Conservation (phyloP, 1,140 invertebrate genomes). For the Aleiodes sp. region DNA sequence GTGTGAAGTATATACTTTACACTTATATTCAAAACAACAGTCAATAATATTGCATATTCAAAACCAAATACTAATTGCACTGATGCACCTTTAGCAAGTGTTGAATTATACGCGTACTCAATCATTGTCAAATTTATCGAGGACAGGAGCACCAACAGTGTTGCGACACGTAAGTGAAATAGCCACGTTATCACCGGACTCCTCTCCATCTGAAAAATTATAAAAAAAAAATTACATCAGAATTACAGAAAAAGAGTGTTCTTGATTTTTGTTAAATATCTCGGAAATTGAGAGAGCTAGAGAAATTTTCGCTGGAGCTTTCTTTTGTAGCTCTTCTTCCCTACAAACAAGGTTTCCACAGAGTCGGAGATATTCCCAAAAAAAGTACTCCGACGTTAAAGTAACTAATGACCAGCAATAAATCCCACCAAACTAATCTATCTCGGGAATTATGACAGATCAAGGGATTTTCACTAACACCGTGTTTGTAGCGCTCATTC, state of each 20-base stretch:
- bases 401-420: too few species aligned
- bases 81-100: conserved; percentile 93
- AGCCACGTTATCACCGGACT: conserved; percentile 96
- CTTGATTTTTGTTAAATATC: too few species aligned
- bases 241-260: neutral
- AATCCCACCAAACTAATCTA: too few species aligned
- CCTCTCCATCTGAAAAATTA: conserved; percentile 91
- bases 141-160: conserved; percentile 83
- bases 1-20: conserved; percentile 97
- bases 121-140: conserved; percentile 90
- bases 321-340: too few species aligned
- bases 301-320: too few species aligned
- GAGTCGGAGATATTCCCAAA: neutral
- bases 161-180: conserved; percentile 93
- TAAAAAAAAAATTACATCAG: conserved; percentile 23
- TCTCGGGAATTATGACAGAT: too few species aligned
- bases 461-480: neutral
- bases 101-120: conserved; percentile 93
- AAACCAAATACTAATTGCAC: conserved; percentile 99
- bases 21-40: conserved; percentile 91
- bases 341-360: neutral
- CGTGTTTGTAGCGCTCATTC: neutral
- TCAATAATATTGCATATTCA: conserved; percentile 97
- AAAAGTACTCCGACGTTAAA: too few species aligned
- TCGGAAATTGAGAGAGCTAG: too few species aligned